These are phyloP conservation scores for Etheostoma nigrum DNA, from an alignment of 2,797 vertebrate genomes.

Conservation along the genomic window DNA sequence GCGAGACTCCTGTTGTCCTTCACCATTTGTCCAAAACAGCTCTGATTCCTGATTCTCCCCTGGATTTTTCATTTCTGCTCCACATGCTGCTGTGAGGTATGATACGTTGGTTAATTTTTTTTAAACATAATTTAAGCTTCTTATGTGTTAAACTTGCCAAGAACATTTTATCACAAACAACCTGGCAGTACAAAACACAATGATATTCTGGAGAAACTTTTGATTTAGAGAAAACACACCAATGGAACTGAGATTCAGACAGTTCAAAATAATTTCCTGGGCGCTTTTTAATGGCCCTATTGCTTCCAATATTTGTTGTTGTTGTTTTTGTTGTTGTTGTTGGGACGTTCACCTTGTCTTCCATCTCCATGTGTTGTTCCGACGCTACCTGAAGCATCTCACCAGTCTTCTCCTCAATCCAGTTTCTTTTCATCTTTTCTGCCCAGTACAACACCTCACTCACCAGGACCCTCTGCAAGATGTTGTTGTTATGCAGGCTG, in stretches of 20 bases:
- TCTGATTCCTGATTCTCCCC: constrained; percentile 24
- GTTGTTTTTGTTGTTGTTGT: too few relatives aligned
- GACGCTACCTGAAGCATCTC: background rate
- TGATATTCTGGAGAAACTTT: background rate
- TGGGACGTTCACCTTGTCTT: constrained; percentile 30
- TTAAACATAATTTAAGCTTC: background rate
- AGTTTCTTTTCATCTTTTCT: constrained; percentile 79
- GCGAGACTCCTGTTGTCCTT: constrained; percentile 60
- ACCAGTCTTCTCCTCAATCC: constrained; percentile 49
- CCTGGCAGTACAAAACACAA: background rate
- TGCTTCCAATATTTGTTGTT: background rate
- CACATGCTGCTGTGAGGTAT: constrained; percentile 26
- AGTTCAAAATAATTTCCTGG: background rate
- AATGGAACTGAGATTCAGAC: background rate
- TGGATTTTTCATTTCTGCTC: constrained; percentile 25
- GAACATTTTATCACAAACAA: background rate
- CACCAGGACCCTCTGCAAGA: constrained; percentile 85
- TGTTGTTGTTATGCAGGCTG: constrained; percentile 91
- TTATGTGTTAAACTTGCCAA: background rate
- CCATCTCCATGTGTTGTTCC: background rate
- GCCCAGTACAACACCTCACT: constrained; percentile 86
- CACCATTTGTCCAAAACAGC: constrained; percentile 15
- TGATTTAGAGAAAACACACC: background rate
- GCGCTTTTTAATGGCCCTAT: background rate
- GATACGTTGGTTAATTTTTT: background rate